A percentile compares a stretch with the other conserved stretches of the same genome.
Evolutionary conservation across 37 sponge, comb jelly and placozoan species (phyloP).

Genomic region (Aphrocallistes beatrix): DNA sequence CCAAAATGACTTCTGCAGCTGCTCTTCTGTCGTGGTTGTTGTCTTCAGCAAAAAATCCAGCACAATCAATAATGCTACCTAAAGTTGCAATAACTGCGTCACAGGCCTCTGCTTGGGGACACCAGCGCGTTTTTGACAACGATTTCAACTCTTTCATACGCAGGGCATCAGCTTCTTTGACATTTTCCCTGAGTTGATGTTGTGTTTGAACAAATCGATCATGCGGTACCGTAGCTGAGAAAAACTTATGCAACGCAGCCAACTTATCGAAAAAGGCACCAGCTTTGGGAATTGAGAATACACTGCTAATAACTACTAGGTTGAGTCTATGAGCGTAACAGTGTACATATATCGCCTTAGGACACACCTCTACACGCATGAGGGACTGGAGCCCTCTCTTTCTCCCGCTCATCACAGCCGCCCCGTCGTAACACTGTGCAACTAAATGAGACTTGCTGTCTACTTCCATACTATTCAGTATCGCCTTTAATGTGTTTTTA

Average conservation of each 20-base stretch:
- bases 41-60: not conserved
- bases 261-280: not conserved
- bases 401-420: not conserved
- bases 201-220: not conserved
- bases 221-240: not conserved
- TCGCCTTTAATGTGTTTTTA: not conserved
- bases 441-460: not conserved
- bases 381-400: not conserved
- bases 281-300: not conserved
- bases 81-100: not conserved
- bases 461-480: not conserved
- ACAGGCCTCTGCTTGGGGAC: not conserved
- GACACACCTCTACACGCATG: not conserved
- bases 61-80: not conserved
- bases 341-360: not conserved
- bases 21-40: not conserved
- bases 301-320: not conserved
- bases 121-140: not conserved
- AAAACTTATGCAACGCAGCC: not conserved
- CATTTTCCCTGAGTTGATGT: not conserved
- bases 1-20: not conserved
- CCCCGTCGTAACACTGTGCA: not conserved
- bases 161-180: not conserved
- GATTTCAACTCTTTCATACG: not conserved
- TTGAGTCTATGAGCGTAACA: not conserved